Percentiles rank a stretch among this genome's conserved stretches.
Evolutionary conservation across 2,113 vertebrate genomes (phyloP).

Genomic region (Cromileptes altivelis): DNA sequence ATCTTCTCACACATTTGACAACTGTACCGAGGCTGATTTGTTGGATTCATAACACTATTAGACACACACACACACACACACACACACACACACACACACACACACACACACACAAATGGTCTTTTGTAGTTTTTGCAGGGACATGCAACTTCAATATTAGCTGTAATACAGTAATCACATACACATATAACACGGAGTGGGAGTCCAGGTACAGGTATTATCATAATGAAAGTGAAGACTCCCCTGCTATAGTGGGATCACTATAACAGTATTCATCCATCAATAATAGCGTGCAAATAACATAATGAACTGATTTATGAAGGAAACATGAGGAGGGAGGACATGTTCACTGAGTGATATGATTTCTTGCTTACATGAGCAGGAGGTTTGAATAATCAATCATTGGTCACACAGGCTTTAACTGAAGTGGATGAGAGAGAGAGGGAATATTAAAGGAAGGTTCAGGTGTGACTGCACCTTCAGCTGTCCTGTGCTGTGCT

Average conservation of each 20-base stretch:
- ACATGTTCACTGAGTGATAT: neutral
- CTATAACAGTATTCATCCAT: neutral
- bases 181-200: neutral
- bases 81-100: neutral
- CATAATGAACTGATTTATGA: neutral
- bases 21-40: conserved; percentile 15
- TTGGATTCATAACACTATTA: conserved; percentile 24
- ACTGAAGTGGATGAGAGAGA: neutral
- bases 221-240: neutral
- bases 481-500: too few species aligned
- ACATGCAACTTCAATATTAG: neutral
- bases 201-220: neutral
- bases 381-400: neutral
- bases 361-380: neutral
- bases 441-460: neutral
- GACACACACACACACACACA: conserved; percentile 25
- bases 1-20: neutral
- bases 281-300: conserved; percentile 6
- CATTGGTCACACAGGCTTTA: neutral
- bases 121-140: neutral
- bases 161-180: conserved; percentile 14
- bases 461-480: conserved; percentile 1
- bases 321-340: neutral
- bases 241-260: neutral
- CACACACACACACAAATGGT: neutral